Evolutionary conservation across 2,888 invertebrate genomes (phyloP).

Genomic region (Nephrotoma appendiculata): DNA sequence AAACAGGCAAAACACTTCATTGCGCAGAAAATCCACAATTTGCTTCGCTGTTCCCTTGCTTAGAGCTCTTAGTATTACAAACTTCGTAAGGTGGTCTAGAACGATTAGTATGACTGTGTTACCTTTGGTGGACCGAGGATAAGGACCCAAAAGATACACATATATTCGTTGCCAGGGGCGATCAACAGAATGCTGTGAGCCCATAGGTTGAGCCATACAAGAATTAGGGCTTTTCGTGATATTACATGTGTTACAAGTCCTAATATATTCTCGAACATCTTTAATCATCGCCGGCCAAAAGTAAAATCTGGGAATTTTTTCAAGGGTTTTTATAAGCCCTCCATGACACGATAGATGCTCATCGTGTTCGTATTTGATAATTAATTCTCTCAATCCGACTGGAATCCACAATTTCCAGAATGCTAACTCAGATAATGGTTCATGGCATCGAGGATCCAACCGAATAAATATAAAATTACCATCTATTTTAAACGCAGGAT

Average conservation of each 20-base stretch:
- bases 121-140: not conserved
- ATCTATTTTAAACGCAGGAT: not conserved
- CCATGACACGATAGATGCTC: not conserved
- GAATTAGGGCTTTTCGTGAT: slow-evolving; percentile 2
- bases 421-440: not conserved
- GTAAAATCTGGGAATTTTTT: no score
- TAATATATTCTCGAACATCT: slow-evolving; percentile 7
- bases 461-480: not conserved
- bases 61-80: slow-evolving; percentile 6
- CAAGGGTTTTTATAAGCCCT: no score
- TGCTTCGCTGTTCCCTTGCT: slow-evolving; percentile 1
- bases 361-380: not conserved
- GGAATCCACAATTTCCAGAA: not conserved
- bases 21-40: slow-evolving; percentile 6
- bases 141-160: not conserved
- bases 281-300: slow-evolving; percentile 10
- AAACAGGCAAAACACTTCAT: slow-evolving; percentile 15
- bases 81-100: slow-evolving; percentile 10
- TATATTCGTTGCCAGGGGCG: not conserved
- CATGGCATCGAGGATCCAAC: not conserved
- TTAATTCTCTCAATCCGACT: not conserved
- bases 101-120: slow-evolving; percentile 8
- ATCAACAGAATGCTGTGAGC: slow-evolving; percentile 2
- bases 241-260: slow-evolving; percentile 10
- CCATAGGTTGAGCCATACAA: slow-evolving; percentile 8